Evolutionary conservation across 2,888 invertebrate genomes (phyloP), one percentile per base, ranked within the genome.

Genomic region (Arctia plantaginis): DNA sequence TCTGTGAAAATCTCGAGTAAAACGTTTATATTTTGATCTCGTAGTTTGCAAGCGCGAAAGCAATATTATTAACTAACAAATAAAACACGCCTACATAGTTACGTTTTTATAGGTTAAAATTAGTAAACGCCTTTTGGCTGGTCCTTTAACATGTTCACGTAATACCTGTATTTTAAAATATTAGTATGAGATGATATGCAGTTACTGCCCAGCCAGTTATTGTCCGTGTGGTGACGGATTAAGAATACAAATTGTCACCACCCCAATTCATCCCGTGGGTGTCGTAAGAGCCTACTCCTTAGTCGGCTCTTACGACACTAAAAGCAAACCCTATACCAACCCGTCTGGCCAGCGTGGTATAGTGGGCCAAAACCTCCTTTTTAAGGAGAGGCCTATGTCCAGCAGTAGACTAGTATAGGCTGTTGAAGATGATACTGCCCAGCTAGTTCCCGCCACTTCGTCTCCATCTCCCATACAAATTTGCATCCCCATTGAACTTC

Each of bases 11-110:
- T 55, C 7, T 30, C 59, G 4, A 35, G 35, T 7, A 12, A 3
- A 10, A n/a, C 55, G 35, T 69, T 39, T 20, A 47, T 67, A 67
- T 20, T 44, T 47, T 30, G 30, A n/a, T n/a, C n/a, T 35, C 69
- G 35, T 27, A 39, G 35, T 55, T 69, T 7, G 39, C 18, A 39
- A 55, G 39, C 39, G n/a, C 18, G 18, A 62, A 62, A 62, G 2
- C 18, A 30, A 6, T 62, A 62, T 30, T 62, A 30, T 62, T 62
- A 62, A 30, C 62, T 27, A 69, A 35, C 7, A 33, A 35, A 55
- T 69, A 39, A 68, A 69, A 35, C 35, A 39, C 62, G 30, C 69
- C 69, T 35, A 69, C 69, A 39, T 35, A 35, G 35, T 55, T 35
- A 27, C 4, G 6, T 55, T 35, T 55, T n/a, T 23, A 39, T 55